Percentiles rank a stretch among this genome's conserved stretches.
Conservation (phyloP, 2,113 vertebrate species). For the Misgurnus anguillicaudatus region DNA sequence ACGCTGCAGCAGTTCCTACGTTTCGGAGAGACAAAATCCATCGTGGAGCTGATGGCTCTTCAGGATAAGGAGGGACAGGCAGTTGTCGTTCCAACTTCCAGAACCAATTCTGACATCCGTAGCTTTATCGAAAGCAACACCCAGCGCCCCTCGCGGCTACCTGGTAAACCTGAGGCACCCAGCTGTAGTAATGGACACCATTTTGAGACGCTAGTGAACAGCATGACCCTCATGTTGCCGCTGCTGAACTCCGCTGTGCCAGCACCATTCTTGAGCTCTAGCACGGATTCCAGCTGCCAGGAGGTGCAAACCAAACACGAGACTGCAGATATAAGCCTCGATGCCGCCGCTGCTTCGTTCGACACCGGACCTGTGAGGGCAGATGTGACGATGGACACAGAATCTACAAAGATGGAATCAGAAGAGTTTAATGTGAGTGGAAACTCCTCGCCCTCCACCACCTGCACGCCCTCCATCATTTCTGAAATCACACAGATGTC, state of each 20-base stretch:
- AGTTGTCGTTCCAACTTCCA: conserved; percentile 79
- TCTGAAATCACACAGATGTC: conserved; percentile 83
- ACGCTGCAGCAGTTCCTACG: conserved; percentile 96
- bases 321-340: neutral
- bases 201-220: conserved; percentile 94
- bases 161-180: conserved; percentile 80
- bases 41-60: conserved; percentile 95
- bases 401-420: conserved; percentile 75
- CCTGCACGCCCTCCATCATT: conserved; percentile 78
- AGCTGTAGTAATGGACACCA: conserved; percentile 81
- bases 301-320: conserved; percentile 64
- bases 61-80: conserved; percentile 94
- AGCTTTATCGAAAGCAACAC: conserved; percentile 93
- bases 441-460: conserved; percentile 76
- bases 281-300: conserved; percentile 76
- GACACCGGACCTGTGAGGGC: conserved; percentile 75
- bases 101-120: conserved; percentile 90
- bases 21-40: conserved; percentile 97
- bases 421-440: conserved; percentile 83
- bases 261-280: conserved; percentile 84
- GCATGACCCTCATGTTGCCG: conserved; percentile 93
- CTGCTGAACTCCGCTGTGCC: conserved; percentile 85
- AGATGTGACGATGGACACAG: conserved; percentile 72
- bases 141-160: conserved; percentile 72
- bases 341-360: conserved; percentile 70